Evolutionary conservation across 2,113 vertebrate species (phyloP), one percentile per base, ranked within the genome.

Genomic region (Urocitellus parryii): DNA sequence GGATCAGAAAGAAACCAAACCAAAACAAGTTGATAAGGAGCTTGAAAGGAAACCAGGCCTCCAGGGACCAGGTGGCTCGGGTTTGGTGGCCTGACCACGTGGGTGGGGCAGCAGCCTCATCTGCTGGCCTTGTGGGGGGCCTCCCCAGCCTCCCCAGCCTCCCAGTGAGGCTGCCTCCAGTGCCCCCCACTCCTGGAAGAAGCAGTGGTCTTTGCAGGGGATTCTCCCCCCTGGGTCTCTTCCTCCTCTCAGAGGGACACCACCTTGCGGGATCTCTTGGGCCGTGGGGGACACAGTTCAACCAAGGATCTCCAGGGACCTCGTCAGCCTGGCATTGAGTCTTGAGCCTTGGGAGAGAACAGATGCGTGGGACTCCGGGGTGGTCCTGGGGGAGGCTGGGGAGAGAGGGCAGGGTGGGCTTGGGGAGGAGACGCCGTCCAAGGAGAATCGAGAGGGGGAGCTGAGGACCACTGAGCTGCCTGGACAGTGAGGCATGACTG

Each of bases 1-100:
- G 12, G 89, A 22, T 73, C 76, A 39, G 91, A 96, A 73, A 97
- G 63, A 90, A 84, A 88, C 56, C 11, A 82, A 92, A 98, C 73
- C 22, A 0, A 82, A 95, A 84, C 9, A 8, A 20, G 29, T 61
- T 24, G 84, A 83, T 94, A 78, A 95, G 70, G 91, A 96, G 95
- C 48, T 51, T 83, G 5, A 0, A 1, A 29, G 95, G 94, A 88
- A 96, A 84, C 65, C 8, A 9, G 86, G 90, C 70, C 0, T 74
- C 3, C 0, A 84, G 97, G 94, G 96, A 29, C 92, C 80, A 85
- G 87, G 92, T 27, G 82, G 96, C 70, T 32, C 61, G 86, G 93
- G 61, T 39, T 29, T 20, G 0, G 77, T 89, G 87, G 93, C 86
- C 97, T 96, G 88, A 88, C 96, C 93, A 79, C 77, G 95, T 53